phyloP scores from a whole-genome alignment of 1,140 invertebrate species.

The Lutraria rhynchaena region DNA sequence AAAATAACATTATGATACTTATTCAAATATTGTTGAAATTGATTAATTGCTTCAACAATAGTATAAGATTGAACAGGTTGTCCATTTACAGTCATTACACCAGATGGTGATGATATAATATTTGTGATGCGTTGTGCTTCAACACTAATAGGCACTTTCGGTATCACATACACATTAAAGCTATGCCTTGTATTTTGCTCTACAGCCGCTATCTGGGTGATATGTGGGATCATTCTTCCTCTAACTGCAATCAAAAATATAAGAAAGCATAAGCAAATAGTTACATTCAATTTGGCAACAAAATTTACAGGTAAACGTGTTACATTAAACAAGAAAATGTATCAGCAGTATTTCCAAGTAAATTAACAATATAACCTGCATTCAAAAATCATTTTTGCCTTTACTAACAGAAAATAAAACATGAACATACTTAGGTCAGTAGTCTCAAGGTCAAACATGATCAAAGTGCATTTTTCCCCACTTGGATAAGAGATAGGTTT shows the following conservation, averaged over 20 bases:
- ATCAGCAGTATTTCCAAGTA: too few species aligned
- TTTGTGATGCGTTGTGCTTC: neutral
- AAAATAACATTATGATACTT: slow-evolving; percentile 16
- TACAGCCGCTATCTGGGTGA: slow-evolving; percentile 35
- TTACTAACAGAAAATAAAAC: too few species aligned
- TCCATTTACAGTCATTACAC: slow-evolving; percentile 5
- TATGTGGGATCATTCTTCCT: slow-evolving; percentile 22
- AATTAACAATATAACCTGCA: too few species aligned
- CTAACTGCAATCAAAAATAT: slow-evolving; percentile 36
- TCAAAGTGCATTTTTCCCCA: too few species aligned
- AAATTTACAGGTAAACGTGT: too few species aligned
- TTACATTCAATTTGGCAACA: too few species aligned
- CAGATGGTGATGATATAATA: neutral
- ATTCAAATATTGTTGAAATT: neutral
- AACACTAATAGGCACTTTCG: neutral
- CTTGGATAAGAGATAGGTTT: too few species aligned
- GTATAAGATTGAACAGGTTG: neutral
- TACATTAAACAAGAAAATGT: too few species aligned
- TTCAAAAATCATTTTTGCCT: too few species aligned
- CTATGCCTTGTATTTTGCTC: neutral
- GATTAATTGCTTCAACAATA: neutral
- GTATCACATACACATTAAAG: slow-evolving; percentile 10
- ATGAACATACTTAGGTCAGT: too few species aligned
- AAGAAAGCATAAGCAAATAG: too few species aligned
- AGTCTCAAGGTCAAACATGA: too few species aligned